These are phyloP conservation scores for Miichthys miiuy DNA, from an alignment of 2,797 vertebrate genomes.

Conservation along the genomic window DNA sequence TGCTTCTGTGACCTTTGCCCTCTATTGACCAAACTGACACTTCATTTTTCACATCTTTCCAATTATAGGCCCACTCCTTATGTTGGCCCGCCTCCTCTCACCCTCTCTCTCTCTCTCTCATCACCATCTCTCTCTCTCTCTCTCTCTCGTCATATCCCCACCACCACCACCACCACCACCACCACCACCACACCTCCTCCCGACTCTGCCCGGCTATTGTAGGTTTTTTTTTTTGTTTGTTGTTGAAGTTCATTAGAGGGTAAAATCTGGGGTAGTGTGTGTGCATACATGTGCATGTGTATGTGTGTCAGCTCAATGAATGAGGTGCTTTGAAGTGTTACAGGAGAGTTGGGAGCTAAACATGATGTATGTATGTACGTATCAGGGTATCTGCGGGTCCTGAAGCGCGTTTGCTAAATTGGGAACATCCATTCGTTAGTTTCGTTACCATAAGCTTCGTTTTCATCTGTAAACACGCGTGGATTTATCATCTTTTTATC, in stretches of 20 bases:
- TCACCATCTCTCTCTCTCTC: conserved; percentile 3
- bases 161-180: background rate
- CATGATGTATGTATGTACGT: conserved; percentile 7
- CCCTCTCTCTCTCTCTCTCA: conserved; percentile 7
- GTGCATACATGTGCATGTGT: conserved; percentile 9
- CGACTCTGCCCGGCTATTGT: conserved; percentile 30
- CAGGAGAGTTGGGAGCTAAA: conserved; percentile 19
- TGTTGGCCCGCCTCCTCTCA: conserved; percentile 81
- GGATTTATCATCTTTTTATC: background rate
- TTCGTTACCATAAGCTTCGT: background rate
- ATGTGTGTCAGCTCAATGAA: conserved; percentile 33
- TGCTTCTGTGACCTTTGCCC: conserved; percentile 94
- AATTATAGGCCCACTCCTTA: conserved; percentile 91
- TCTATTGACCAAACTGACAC: conserved; percentile 98
- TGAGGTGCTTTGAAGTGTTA: conserved; percentile 35
- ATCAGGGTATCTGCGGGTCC: background rate
- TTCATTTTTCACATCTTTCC: conserved; percentile 99
- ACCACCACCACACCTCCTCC: background rate
- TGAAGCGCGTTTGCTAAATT: background rate
- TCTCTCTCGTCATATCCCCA: conserved; percentile 26
- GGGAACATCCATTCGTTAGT: no score
- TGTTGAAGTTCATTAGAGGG: conserved; percentile 67
- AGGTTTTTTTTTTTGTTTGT: conserved; percentile 70
- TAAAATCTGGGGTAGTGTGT: conserved; percentile 43
- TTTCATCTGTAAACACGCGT: background rate